Percentiles rank a stretch among this genome's conserved stretches.
phyloP scores from a whole-genome alignment of 2,797 vertebrate species.

The Poeciliopsis presidionis region DNA sequence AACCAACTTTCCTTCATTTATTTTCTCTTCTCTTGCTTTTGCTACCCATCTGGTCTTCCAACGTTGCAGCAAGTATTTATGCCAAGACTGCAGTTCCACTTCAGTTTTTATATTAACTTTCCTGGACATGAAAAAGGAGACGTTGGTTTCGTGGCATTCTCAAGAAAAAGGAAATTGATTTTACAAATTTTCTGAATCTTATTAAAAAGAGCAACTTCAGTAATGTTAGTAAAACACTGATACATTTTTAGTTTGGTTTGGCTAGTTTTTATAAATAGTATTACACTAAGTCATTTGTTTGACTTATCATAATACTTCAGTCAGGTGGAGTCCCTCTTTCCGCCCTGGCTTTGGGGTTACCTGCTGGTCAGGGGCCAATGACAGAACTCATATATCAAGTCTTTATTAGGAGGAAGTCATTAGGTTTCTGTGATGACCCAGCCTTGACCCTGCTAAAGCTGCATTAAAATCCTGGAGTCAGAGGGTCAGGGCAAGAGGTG shows the following conservation, averaged over 20 bases:
- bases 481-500: slow-evolving; percentile 61
- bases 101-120: not conserved
- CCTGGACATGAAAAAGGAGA: not conserved
- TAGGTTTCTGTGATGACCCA: slow-evolving; percentile 73
- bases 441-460: slow-evolving; percentile 78
- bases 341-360: slow-evolving; percentile 63
- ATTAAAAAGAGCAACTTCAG: not conserved
- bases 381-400: slow-evolving; percentile 78
- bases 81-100: not conserved
- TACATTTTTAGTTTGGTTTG: not conserved
- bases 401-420: slow-evolving; percentile 86
- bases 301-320: not conserved
- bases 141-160: not conserved
- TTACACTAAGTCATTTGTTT: not conserved
- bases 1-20: not conserved
- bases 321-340: not conserved
- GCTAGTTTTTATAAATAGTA: not conserved
- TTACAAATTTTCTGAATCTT: not conserved
- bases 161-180: not conserved
- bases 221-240: not conserved
- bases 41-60: not conserved
- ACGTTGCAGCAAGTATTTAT: not conserved
- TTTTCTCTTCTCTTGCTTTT: not conserved
- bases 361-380: slow-evolving; percentile 73
- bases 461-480: slow-evolving; percentile 74